These are phyloP conservation scores for Harpagoxenus sublaevis DNA, from an alignment of 2,888 invertebrate species.

Conservation along the genomic window DNA sequence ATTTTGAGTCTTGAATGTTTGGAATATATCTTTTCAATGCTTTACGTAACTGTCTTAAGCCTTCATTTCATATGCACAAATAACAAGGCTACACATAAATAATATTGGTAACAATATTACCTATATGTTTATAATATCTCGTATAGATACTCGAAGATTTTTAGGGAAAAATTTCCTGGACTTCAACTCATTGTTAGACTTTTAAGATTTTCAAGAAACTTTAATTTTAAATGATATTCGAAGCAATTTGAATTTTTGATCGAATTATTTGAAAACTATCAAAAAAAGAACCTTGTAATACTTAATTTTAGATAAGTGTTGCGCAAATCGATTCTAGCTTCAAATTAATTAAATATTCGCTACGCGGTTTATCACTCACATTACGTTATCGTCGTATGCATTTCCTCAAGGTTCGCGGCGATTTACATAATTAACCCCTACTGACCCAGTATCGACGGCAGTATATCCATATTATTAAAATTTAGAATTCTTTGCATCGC, in stretches of 20 bases:
- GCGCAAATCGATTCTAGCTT: conserved; percentile 1
- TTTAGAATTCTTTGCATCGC: not conserved
- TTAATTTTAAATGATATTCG: not conserved
- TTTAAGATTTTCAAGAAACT: not conserved
- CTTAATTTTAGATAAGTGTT: not conserved
- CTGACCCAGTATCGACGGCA: conserved; percentile 37
- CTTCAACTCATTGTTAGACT: not conserved
- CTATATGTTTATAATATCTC: not conserved
- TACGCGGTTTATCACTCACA: conserved; percentile 24
- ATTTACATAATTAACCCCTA: conserved; percentile 69
- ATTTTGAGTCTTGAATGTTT: not conserved
- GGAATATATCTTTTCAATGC: not conserved
- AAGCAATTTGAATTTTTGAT: not conserved
- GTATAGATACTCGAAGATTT: not conserved
- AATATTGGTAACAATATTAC: not conserved
- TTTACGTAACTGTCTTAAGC: not conserved
- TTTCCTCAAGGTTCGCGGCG: conserved; percentile 63
- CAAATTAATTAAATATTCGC: conserved; percentile 6
- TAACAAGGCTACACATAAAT: not conserved
- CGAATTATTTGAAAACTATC: not conserved
- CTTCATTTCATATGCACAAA: not conserved
- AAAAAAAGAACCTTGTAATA: not conserved
- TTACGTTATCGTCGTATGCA: conserved; percentile 31
- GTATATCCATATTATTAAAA: conserved; percentile 34
- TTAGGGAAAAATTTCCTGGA: not conserved